Percentiles rank a stretch among this genome's conserved stretches.
phyloP scores from a whole-genome alignment of 1,140 invertebrate genomes.

The Coptotermes formosanus region DNA sequence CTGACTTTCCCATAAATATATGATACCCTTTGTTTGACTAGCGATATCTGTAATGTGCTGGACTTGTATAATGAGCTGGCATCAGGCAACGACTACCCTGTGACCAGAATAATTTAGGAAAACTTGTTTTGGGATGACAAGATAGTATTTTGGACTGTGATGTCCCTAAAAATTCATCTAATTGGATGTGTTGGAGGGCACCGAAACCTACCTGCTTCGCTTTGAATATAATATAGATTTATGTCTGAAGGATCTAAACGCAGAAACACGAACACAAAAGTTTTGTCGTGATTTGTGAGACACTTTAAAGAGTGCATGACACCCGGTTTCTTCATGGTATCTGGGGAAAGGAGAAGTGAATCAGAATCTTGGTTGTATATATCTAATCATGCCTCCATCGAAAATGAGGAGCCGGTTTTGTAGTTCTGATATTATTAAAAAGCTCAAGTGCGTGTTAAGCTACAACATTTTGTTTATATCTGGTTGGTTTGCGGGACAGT shows the following conservation, averaged over 20 bases:
- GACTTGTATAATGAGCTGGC: conserved; percentile 28
- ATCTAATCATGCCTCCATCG: not conserved
- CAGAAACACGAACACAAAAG: not conserved
- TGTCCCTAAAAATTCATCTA: conserved; percentile 31
- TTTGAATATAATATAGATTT: conserved; percentile 26
- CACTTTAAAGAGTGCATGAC: not conserved
- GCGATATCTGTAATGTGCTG: conserved; percentile 27
- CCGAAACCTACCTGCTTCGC: not conserved
- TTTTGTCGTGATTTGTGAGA: not conserved
- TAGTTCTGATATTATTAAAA: conserved; percentile 18
- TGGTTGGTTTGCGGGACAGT: not conserved
- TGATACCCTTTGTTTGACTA: not conserved
- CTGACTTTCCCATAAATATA: not conserved
- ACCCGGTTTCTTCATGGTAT: not conserved
- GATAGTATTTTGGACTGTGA: conserved; percentile 23
- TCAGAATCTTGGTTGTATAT: not conserved
- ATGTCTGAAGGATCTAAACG: not conserved
- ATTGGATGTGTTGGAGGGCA: conserved; percentile 22
- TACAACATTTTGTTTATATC: not conserved
- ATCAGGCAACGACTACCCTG: not conserved
- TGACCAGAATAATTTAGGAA: conserved; percentile 29
- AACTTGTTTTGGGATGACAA: conserved; percentile 30
- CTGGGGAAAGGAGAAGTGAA: not conserved
- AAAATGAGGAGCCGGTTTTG: conserved; percentile 11
- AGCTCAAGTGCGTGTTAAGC: not conserved